These are phyloP conservation scores for Lophura nycthemera DNA, from an alignment of 2,113 vertebrate genomes.

Conservation along the genomic window DNA sequence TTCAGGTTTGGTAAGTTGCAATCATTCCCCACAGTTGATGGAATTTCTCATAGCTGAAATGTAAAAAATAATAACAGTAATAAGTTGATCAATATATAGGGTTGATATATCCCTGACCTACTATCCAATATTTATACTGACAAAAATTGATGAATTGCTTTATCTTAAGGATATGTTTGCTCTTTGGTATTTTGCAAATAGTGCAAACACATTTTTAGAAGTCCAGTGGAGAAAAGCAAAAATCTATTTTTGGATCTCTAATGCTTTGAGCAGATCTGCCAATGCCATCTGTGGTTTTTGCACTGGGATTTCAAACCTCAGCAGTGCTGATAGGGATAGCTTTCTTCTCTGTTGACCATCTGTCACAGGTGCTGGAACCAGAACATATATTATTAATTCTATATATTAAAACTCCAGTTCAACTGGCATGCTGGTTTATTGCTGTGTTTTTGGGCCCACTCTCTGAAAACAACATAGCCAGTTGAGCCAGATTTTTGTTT, in stretches of 20 bases:
- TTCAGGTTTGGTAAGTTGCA: neutral
- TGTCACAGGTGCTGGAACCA: slow-evolving; percentile 60
- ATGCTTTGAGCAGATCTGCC: neutral
- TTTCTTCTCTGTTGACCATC: slow-evolving; percentile 67
- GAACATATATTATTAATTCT: slow-evolving; percentile 28
- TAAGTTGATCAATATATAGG: neutral
- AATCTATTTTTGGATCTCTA: slow-evolving; percentile 16
- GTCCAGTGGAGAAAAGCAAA: neutral
- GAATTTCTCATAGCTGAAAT: neutral
- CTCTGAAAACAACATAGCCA: neutral
- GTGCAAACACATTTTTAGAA: neutral
- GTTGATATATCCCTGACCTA: neutral
- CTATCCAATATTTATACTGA: neutral
- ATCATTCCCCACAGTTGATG: neutral
- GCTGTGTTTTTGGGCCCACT: neutral
- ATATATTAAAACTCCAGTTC: slow-evolving; percentile 48
- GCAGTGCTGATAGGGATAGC: neutral
- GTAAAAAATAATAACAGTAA: neutral
- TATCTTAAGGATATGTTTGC: neutral
- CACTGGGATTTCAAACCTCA: slow-evolving; percentile 37
- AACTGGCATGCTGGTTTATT: neutral
- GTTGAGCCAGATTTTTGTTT: neutral
- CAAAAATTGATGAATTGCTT: neutral
- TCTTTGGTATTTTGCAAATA: slow-evolving; percentile 29
- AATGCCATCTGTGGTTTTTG: slow-evolving; percentile 62